Percentiles rank a stretch among this genome's conserved stretches.
Evolutionary conservation across 2,888 invertebrate genomes (phyloP).

Genomic region (Himalopsyche anomala): DNA sequence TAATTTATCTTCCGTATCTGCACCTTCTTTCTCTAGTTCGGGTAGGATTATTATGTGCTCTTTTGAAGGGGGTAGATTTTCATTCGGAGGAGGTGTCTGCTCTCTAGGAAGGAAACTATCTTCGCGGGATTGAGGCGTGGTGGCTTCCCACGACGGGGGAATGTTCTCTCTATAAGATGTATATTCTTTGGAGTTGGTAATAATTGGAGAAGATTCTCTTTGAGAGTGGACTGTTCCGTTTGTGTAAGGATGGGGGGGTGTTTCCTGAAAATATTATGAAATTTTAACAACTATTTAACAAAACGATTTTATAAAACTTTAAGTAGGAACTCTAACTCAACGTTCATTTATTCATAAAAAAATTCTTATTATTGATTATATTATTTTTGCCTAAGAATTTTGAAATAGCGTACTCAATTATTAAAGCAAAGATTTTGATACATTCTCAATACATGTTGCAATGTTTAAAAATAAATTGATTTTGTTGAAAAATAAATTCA

Average conservation of each 20-base stretch:
- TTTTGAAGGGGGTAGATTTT: too few species aligned
- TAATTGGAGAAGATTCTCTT: conserved; percentile 66
- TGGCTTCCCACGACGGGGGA: conserved; percentile 62
- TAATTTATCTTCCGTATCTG: conserved; percentile 68
- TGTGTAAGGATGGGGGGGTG: conserved; percentile 72
- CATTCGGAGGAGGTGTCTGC: conserved; percentile 5
- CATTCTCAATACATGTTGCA: too few species aligned
- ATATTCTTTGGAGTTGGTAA: conserved; percentile 56
- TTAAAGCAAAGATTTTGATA: not conserved
- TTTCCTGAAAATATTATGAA: conserved; percentile 69
- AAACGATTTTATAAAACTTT: not conserved
- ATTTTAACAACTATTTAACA: not conserved
- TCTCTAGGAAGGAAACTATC: conserved; percentile 53
- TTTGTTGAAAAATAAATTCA: too few species aligned
- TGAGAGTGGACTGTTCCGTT: conserved; percentile 74
- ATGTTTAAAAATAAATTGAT: too few species aligned
- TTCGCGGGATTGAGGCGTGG: conserved; percentile 57
- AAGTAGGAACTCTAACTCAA: not conserved
- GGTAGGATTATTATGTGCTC: conserved; percentile 55
- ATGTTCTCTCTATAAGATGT: conserved; percentile 55
- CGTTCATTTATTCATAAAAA: not conserved
- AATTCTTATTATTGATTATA: not conserved
- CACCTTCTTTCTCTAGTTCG: conserved; percentile 45
- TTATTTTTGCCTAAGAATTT: too few species aligned
- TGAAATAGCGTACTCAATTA: not conserved